Percentiles rank a stretch among this genome's conserved stretches.
Evolutionary conservation across 2,797 vertebrate genomes (phyloP).

Genomic region (Oophaga sylvatica): DNA sequence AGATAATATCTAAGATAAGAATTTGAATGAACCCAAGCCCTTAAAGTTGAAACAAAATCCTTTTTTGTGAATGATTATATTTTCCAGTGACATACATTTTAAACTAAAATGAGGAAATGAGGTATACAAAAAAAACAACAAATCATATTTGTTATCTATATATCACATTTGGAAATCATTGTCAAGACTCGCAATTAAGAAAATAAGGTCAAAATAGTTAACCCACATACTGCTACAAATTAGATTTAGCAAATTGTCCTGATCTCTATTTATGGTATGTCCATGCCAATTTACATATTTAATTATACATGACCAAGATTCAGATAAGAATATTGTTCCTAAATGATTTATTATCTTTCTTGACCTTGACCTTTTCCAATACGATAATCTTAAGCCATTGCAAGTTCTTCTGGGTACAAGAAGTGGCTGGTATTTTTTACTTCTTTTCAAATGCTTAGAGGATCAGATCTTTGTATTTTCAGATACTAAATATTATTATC

Average conservation of each 20-base stretch:
- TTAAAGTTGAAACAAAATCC: neutral
- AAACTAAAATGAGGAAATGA: neutral
- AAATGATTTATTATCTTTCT: constrained; percentile 23
- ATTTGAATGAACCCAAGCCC: neutral
- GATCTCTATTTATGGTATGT: constrained; percentile 64
- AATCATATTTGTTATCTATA: constrained; percentile 17
- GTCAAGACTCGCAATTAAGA: constrained; percentile 6
- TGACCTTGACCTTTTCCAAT: constrained; percentile 64
- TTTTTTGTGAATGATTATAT: neutral
- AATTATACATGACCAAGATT: constrained; percentile 14
- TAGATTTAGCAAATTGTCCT: constrained; percentile 68
- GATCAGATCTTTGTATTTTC: neutral
- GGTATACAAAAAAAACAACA: neutral
- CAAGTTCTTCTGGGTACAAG: neutral
- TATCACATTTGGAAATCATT: constrained; percentile 12
- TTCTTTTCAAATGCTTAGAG: neutral
- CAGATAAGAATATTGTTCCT: constrained; percentile 10
- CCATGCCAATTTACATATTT: constrained; percentile 25
- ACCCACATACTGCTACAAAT: constrained; percentile 10
- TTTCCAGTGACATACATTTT: neutral
- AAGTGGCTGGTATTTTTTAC: neutral
- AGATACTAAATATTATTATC: neutral
- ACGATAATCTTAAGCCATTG: neutral
- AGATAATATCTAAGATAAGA: neutral
- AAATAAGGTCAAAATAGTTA: constrained; percentile 30